A percentile compares a stretch with the other conserved stretches of the same genome.
These are phyloP conservation scores for Temnothorax curvispinosus DNA, from an alignment of 1,140 invertebrate species.

Conservation along the genomic window DNA sequence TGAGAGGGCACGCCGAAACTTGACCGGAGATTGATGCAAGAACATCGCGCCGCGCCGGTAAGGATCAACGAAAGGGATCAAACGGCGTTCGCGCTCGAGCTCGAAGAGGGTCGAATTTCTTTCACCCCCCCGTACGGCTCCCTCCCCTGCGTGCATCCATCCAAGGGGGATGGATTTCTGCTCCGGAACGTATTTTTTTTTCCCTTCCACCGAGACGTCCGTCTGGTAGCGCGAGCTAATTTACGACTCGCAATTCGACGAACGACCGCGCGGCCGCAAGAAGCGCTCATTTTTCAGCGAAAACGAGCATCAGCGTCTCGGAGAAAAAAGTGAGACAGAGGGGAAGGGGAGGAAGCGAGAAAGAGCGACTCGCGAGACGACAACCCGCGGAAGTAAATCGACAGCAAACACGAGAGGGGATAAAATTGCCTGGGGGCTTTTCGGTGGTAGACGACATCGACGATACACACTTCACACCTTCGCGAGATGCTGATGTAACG, in stretches of 20 bases:
- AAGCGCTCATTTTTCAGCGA: conserved; percentile 77
- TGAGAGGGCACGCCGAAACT: not conserved
- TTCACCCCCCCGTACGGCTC: not conserved
- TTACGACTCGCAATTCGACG: conserved; percentile 72
- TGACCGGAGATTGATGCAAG: conserved; percentile 37
- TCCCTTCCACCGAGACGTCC: not conserved
- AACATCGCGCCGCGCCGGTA: not conserved
- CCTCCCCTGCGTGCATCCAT: not conserved
- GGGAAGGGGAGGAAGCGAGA: not conserved
- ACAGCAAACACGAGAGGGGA: conserved; percentile 19
- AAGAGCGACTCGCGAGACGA: conserved; percentile 39
- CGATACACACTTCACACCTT: conserved; percentile 30
- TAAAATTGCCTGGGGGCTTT: conserved; percentile 41
- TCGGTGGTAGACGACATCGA: conserved; percentile 20
- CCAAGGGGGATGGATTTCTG: conserved; percentile 23
- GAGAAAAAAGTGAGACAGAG: conserved; percentile 56
- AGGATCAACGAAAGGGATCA: conserved; percentile 38
- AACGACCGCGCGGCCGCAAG: conserved; percentile 61
- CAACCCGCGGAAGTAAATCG: conserved; percentile 34
- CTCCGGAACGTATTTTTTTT: conserved; percentile 58
- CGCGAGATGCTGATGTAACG: conserved; percentile 32
- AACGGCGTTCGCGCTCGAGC: not conserved
- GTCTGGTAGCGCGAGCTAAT: conserved; percentile 56
- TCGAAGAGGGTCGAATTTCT: conserved; percentile 32
- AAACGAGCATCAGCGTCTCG: conserved; percentile 72